Percentiles rank a stretch among this genome's conserved stretches.
phyloP scores from a whole-genome alignment of 1,140 invertebrate species.

The Pseudomyrmex concolor region DNA sequence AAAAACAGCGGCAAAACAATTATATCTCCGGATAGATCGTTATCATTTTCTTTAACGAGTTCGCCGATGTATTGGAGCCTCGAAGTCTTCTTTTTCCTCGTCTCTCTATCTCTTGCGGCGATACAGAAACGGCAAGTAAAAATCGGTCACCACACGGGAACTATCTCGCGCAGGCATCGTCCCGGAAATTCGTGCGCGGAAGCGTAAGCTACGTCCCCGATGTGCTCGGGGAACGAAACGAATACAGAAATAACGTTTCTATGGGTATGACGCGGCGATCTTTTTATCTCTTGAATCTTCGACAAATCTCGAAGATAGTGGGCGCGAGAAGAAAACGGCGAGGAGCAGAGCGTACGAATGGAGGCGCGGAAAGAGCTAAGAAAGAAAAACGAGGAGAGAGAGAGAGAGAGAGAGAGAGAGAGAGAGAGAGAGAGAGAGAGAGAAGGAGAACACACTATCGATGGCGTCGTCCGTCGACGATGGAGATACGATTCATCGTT shows the following conservation, averaged over 20 bases:
- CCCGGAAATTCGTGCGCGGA: constrained; percentile 50
- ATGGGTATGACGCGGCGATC: constrained; percentile 70
- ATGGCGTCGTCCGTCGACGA: constrained; percentile 34
- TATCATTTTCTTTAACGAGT: constrained; percentile 37
- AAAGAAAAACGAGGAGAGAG: constrained; percentile 5
- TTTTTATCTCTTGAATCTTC: constrained; percentile 68
- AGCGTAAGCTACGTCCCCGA: constrained; percentile 41
- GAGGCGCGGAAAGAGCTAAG: not conserved
- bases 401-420: not conserved
- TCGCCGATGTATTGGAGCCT: constrained; percentile 1
- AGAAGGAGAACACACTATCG: constrained; percentile 14
- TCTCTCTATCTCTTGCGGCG: constrained; percentile 17
- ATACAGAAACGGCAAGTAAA: constrained; percentile 14
- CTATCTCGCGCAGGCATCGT: constrained; percentile 56
- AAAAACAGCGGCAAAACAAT: not conserved
- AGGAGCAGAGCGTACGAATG: constrained; percentile 2
- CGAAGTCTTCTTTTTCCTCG: not conserved
- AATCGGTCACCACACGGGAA: constrained; percentile 34
- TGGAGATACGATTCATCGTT: constrained; percentile 69
- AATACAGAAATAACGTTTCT: constrained; percentile 64
- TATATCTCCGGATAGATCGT: not conserved
- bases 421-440: not conserved
- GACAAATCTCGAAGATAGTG: constrained; percentile 27
- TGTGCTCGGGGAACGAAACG: constrained; percentile 49
- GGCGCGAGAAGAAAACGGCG: constrained; percentile 10